A percentile compares a stretch with the other conserved stretches of the same genome.
These are phyloP conservation scores for Drosophila subobscura DNA, from an alignment of 1,140 invertebrate species.

Conservation along the genomic window DNA sequence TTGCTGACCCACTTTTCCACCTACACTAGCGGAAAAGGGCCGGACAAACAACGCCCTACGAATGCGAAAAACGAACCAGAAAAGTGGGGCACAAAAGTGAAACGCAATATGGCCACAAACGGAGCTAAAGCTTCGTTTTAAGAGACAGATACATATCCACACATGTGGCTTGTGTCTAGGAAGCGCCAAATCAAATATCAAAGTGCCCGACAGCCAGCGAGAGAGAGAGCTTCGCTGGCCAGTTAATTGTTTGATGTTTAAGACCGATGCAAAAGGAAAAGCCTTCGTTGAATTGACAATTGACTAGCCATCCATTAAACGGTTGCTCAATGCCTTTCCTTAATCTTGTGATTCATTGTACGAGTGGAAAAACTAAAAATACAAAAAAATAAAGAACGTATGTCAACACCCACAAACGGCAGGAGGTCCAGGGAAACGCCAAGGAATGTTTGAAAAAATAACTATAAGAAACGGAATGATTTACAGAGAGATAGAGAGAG, in stretches of 20 bases:
- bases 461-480: constrained; percentile 54
- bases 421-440: constrained; percentile 39
- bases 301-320: background rate
- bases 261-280: constrained; percentile 23
- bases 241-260: constrained; percentile 47
- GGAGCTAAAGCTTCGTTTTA: constrained; percentile 8
- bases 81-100: constrained; percentile 71
- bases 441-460: constrained; percentile 18
- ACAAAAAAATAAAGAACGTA: constrained; percentile 40
- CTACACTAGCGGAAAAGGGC: constrained; percentile 22
- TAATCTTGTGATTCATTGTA: constrained; percentile 65
- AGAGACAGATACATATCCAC: constrained; percentile 6
- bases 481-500: constrained; percentile 39
- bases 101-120: constrained; percentile 77
- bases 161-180: constrained; percentile 5
- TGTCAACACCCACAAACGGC: constrained; percentile 75
- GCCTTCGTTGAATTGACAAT: constrained; percentile 65
- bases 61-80: constrained; percentile 60
- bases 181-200: constrained; percentile 43
- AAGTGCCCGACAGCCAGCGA: constrained; percentile 36
- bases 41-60: constrained; percentile 53
- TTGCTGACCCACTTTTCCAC: constrained; percentile 64
- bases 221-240: constrained; percentile 8
- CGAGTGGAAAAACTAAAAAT: constrained; percentile 11
- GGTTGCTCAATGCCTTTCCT: constrained; percentile 42